Conservation (phyloP, 2,888 invertebrate genomes). For the Phortica magna region DNA sequence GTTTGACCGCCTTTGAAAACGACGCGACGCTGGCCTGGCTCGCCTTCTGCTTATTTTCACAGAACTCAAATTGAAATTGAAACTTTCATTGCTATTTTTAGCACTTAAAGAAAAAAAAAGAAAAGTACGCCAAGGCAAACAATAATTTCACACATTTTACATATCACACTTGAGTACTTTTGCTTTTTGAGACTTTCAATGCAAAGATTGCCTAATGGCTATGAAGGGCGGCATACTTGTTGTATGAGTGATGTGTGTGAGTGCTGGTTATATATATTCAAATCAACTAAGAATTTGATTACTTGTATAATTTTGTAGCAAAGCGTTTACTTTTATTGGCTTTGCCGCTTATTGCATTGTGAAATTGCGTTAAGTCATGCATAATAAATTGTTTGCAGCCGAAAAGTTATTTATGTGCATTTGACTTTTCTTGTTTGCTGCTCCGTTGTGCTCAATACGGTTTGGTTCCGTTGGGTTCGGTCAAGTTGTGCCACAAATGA, state of each 20-base stretch:
- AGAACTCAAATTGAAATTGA: conserved; percentile 11
- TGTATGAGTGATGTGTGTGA: too few relatives aligned
- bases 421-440: conserved; percentile 7
- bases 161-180: neutral
- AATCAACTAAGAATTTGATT: too few relatives aligned
- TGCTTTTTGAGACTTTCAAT: too few relatives aligned
- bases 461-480: too few relatives aligned
- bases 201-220: too few relatives aligned
- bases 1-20: neutral
- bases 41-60: neutral
- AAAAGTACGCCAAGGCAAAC: neutral
- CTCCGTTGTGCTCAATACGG: too few relatives aligned
- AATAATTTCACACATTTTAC: neutral
- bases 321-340: neutral
- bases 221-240: too few relatives aligned
- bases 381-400: conserved; percentile 8
- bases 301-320: too few relatives aligned
- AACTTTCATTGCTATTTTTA: conserved; percentile 21
- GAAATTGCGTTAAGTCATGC: conserved; percentile 23
- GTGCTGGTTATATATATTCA: too few relatives aligned
- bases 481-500: too few relatives aligned
- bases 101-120: too few relatives aligned
- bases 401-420: conserved; percentile 26
- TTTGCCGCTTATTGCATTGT: neutral
- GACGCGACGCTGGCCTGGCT: neutral